Percentiles rank a stretch among this genome's conserved stretches.
Evolutionary conservation across 2,113 vertebrate species (phyloP).

Genomic region (Charadrius vociferus): DNA sequence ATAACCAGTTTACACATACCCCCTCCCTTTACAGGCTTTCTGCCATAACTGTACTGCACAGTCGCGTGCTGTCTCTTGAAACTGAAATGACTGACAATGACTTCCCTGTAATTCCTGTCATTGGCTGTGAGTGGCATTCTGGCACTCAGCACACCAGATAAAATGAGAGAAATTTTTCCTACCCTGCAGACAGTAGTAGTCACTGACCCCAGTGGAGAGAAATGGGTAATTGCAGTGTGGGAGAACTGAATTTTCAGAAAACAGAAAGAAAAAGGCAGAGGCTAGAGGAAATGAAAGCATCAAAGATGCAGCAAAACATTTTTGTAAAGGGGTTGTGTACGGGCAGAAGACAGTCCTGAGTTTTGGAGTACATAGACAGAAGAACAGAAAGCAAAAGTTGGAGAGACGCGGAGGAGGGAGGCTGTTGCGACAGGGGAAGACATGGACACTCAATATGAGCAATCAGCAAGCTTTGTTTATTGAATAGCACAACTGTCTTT

Average conservation of each 20-base stretch:
- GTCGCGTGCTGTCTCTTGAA: no score
- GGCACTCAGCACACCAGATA: neutral
- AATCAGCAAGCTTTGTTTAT: no score
- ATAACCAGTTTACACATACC: neutral
- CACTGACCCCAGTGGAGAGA: neutral
- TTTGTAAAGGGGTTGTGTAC: neutral
- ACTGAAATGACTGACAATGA: neutral
- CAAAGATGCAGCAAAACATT: neutral
- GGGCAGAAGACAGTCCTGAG: neutral
- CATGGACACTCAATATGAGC: no score
- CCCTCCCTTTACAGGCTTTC: neutral
- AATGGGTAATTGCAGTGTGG: neutral
- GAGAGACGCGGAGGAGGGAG: neutral
- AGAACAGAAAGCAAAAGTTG: neutral
- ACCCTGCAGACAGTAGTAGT: neutral
- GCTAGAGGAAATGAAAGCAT: neutral
- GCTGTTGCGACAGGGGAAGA: no score
- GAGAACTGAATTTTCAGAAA: neutral
- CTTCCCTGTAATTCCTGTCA: neutral
- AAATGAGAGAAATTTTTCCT: neutral
- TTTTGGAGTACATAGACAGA: neutral
- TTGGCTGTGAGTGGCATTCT: neutral
- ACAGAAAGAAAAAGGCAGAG: neutral
- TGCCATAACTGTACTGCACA: neutral
- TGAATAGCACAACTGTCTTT: no score